Evolutionary conservation across 92 coral and sea anemone genomes (phyloP).

Genomic region (Actinernus sp.): DNA sequence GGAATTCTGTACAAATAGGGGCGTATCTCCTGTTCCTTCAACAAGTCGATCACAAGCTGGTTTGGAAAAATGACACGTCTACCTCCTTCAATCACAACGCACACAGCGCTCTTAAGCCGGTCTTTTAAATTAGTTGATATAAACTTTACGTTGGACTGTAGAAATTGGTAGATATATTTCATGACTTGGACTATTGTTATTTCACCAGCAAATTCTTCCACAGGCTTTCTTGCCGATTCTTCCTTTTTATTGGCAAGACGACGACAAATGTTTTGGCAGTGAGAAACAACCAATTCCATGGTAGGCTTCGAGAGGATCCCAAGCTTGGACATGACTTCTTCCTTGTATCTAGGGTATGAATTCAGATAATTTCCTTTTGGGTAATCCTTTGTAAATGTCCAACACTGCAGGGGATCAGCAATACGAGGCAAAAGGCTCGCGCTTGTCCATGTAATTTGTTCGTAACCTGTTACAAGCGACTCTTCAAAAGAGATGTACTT

Average conservation of each 20-base stretch:
- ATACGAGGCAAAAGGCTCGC: constrained; percentile 40
- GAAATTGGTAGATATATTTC: constrained; percentile 56
- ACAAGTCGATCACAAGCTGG: constrained; percentile 60
- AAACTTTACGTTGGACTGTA: constrained; percentile 13
- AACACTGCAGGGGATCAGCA: constrained; percentile 16
- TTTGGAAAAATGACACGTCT: constrained; percentile 19
- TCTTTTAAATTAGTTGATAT: background rate
- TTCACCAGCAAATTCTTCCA: background rate
- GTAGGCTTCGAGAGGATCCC: constrained; percentile 51
- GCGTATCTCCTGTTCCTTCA: constrained; percentile 33
- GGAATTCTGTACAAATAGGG: constrained; percentile 71
- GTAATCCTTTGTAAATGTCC: too few relatives aligned
- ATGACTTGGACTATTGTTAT: constrained; percentile 20
- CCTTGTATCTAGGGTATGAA: too few relatives aligned
- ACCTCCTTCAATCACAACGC: constrained; percentile 65
- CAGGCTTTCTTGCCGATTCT: background rate
- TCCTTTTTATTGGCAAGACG: constrained; percentile 4
- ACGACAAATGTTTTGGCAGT: constrained; percentile 57
- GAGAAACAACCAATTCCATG: constrained; percentile 57
- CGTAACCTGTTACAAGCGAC: constrained; percentile 19
- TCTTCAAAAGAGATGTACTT: constrained; percentile 56
- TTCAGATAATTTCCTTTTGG: background rate
- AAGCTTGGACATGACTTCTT: constrained; percentile 11
- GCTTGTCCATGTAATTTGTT: constrained; percentile 51
- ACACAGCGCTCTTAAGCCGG: constrained; percentile 25